A percentile compares a stretch with the other conserved stretches of the same genome.
Conservation (phyloP, 2,888 invertebrate genomes). For the Theristus sp. region DNA sequence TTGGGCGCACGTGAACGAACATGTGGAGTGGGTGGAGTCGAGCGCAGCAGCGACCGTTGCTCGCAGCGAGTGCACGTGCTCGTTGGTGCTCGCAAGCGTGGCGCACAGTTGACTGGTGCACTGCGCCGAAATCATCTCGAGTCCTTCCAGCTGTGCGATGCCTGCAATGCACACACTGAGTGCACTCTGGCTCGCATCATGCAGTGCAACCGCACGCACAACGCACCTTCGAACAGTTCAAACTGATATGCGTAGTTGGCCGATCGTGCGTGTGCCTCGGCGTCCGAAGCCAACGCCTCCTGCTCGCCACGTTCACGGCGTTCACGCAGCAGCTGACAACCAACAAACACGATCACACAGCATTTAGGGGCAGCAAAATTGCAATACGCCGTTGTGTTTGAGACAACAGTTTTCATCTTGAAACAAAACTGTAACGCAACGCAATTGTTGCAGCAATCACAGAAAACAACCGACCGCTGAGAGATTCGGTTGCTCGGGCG, state of each 20-base stretch:
- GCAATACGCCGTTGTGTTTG: too few species aligned
- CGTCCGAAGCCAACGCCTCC: constrained; percentile 34
- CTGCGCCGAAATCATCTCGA: constrained; percentile 70
- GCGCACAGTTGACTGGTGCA: constrained; percentile 53
- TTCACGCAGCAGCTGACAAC: constrained; percentile 42
- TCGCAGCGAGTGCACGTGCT: too few species aligned
- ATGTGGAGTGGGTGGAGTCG: too few species aligned
- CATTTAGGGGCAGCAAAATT: too few species aligned
- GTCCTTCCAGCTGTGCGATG: constrained; percentile 63
- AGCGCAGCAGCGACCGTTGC: too few species aligned
- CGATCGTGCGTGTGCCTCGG: constrained; percentile 42
- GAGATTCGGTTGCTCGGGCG: constrained; percentile 26
- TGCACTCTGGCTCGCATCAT: too few species aligned
- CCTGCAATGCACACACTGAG: not conserved
- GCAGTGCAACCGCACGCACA: not conserved
- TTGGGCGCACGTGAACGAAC: too few species aligned
- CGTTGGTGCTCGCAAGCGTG: too few species aligned
- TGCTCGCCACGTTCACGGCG: constrained; percentile 45
- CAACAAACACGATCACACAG: constrained; percentile 1
- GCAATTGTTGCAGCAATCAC: too few species aligned
- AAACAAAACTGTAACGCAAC: too few species aligned
- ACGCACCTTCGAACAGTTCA: constrained; percentile 60
- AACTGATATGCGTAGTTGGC: constrained; percentile 45
- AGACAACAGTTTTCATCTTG: too few species aligned
- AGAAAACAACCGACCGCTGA: constrained; percentile 28